Conservation (phyloP, 1,140 invertebrate genomes). For the Tetramorium simillimum region DNA sequence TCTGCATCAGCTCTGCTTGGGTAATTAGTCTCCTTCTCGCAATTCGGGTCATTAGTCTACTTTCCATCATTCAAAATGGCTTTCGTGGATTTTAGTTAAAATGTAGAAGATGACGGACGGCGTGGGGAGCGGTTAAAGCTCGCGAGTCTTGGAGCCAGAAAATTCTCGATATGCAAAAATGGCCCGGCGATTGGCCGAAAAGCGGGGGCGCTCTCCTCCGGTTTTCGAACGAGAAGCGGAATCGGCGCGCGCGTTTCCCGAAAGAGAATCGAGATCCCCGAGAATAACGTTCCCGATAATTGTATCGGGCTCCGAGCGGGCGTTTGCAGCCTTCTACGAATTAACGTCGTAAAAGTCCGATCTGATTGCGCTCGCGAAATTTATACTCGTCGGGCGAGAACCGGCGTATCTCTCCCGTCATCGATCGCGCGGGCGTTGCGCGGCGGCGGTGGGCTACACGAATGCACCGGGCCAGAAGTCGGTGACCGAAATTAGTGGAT, state of each 20-base stretch:
- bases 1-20: neutral
- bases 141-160: neutral
- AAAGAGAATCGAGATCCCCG: slow-evolving; percentile 27
- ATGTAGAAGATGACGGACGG: neutral
- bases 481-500: slow-evolving; percentile 64
- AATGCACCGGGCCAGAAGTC: slow-evolving; percentile 39
- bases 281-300: slow-evolving; percentile 43
- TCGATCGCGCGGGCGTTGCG: slow-evolving; percentile 45
- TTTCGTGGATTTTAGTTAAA: slow-evolving; percentile 26
- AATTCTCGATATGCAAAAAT: slow-evolving; percentile 23
- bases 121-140: neutral
- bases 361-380: slow-evolving; percentile 53
- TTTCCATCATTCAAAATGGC: slow-evolving; percentile 30
- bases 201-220: neutral
- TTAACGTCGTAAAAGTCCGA: slow-evolving; percentile 55
- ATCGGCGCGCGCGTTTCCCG: neutral
- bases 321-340: slow-evolving; percentile 33
- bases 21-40: slow-evolving; percentile 52
- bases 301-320: slow-evolving; percentile 25
- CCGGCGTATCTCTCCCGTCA: slow-evolving; percentile 35
- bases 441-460: neutral
- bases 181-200: neutral
- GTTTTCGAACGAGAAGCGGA: neutral
- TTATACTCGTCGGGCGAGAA: slow-evolving; percentile 47
- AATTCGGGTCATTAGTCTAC: slow-evolving; percentile 54